Evolutionary conservation across 1,140 invertebrate species (phyloP).

Genomic region (Ladona fulva): DNA sequence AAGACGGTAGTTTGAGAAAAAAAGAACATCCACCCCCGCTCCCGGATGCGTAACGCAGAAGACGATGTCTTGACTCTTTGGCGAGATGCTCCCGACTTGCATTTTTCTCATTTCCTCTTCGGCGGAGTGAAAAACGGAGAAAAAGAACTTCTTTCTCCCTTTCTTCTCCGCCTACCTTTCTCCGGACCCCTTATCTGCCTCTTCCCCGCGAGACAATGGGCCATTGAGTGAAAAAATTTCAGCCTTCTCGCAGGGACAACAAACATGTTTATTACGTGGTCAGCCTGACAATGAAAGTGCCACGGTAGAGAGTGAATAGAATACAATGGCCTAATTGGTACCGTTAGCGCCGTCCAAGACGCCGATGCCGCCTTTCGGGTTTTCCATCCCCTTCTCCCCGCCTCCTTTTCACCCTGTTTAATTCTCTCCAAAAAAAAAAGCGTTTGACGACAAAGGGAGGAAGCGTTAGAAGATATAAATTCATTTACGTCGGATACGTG

Average conservation of each 20-base stretch:
- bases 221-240: not conserved
- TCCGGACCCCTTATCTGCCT: not conserved
- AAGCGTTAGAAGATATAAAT: no score
- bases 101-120: not conserved
- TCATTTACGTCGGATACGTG: no score
- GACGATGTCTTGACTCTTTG: no score
- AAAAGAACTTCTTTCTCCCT: no score
- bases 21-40: no score
- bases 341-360: not conserved
- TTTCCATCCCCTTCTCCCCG: no score
- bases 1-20: no score
- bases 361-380: not conserved
- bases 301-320: not conserved
- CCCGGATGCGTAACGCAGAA: no score
- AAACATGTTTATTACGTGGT: constrained; percentile 10
- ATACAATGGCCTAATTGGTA: constrained; percentile 3
- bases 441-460: no score
- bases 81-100: no score
- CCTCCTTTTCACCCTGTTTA: no score
- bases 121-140: not conserved
- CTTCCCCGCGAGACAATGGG: constrained; percentile 6
- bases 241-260: not conserved
- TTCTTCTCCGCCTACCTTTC: not conserved
- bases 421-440: no score
- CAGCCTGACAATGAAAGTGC: not conserved